Conservation (phyloP, 2,797 vertebrate species). For the Hemibagrus guttatus region DNA sequence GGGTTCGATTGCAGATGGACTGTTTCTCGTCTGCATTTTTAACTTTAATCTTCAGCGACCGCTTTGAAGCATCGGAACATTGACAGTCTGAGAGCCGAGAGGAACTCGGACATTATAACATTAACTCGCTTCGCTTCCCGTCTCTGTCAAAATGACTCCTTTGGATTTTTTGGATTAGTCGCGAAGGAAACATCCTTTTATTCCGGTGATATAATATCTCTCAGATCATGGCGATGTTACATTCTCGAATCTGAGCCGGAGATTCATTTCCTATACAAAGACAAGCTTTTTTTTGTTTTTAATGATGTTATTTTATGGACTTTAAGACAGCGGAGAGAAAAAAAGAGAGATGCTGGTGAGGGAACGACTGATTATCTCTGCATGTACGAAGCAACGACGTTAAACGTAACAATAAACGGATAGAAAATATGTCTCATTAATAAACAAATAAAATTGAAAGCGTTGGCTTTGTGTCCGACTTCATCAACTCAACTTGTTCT, state of each 20-base stretch:
- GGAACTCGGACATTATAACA: background rate
- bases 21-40: background rate
- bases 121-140: background rate
- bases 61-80: background rate
- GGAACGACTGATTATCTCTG: background rate
- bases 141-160: background rate
- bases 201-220: background rate
- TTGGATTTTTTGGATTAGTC: background rate
- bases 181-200: background rate
- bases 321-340: background rate
- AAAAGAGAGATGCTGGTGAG: background rate
- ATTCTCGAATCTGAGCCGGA: background rate
- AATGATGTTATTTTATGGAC: too few relatives aligned
- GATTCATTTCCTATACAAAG: background rate
- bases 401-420: too few relatives aligned
- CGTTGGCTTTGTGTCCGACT: background rate
- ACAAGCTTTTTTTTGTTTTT: background rate
- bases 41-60: conserved; percentile 35
- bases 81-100: background rate
- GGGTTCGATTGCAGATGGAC: conserved; percentile 18
- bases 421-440: too few relatives aligned
- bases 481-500: background rate
- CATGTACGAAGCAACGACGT: background rate
- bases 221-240: background rate
- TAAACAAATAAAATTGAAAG: too few relatives aligned